Evolutionary conservation across 2,113 vertebrate species (phyloP).

Genomic region (Falco punctatus): DNA sequence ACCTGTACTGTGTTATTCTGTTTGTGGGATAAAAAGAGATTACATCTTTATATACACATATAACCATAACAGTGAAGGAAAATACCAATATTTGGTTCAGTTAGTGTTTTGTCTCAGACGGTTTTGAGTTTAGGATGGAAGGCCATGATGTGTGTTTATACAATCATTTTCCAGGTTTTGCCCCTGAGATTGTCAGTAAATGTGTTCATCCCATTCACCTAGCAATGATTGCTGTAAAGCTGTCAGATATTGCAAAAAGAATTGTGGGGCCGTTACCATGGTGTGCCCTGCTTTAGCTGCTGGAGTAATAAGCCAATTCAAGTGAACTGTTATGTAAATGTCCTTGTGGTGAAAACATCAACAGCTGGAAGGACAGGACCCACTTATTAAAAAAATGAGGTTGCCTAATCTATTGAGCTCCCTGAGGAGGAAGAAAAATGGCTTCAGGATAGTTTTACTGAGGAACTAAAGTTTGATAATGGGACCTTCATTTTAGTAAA

Average conservation of each 20-base stretch:
- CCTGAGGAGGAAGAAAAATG: background rate
- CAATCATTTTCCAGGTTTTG: background rate
- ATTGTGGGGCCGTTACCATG: background rate
- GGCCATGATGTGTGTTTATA: background rate
- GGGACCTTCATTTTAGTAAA: background rate
- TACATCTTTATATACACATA: background rate
- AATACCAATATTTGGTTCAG: background rate
- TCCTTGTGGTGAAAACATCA: slow-evolving; percentile 37
- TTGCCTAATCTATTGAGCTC: background rate
- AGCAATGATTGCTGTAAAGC: background rate
- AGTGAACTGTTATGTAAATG: background rate
- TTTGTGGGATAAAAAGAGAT: background rate
- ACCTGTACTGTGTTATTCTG: background rate
- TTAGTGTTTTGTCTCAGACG: background rate
- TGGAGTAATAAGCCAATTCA: background rate
- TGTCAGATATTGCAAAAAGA: background rate
- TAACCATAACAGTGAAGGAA: background rate
- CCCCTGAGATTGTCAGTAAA: background rate
- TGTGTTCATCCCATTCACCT: background rate
- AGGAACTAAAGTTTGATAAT: background rate
- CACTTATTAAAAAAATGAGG: slow-evolving; percentile 8
- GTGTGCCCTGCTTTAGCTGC: background rate
- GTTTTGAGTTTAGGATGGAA: background rate
- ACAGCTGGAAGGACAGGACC: background rate
- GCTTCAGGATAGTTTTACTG: background rate